Evolutionary conservation across 2,113 vertebrate species (phyloP), one percentile per base, ranked within the genome.

Genomic region (Prochilodus magdalenae): DNA sequence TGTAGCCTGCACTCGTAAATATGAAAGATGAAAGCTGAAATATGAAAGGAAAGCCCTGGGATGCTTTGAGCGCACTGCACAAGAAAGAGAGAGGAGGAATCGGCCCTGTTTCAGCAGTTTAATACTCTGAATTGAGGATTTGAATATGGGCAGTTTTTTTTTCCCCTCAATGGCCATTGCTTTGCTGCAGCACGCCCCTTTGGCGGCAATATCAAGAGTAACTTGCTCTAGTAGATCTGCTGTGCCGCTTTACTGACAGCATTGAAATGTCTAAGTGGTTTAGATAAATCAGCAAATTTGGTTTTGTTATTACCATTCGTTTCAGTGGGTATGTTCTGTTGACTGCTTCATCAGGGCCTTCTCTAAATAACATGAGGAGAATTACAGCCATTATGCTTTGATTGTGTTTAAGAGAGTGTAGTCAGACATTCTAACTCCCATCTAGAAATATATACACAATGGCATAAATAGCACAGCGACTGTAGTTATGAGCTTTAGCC

Each of bases 1-100:
- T 75, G 44, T 53, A 47, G 59, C 53, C 47, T 51, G 73, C 22
- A 36, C 27, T 82, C 72, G 72, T 63, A 36, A 55, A 77, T 60
- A 78, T 81, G 22, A 70, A 85, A 57, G 81, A 60, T 51, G 18
- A 73, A 24, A 80, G 27, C 47, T 73, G 63, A 70, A 53, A 72
- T 82, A 53, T 73, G 72, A 36, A 79, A 51, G 76, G n/a, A 15
- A 10, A 82, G 33, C 40, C 47, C 44, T 8, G 30, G 65, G 20
- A 30, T 29, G 18, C 55, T 74, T 74, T 84, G 82, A 66, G 74
- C 26, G 20, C 26, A 57, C 47, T 66, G 47, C 24, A 40, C 8
- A 59, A 49, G 53, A 49, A n/a, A 30, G 26, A 24, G 36, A 51
- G 49, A 69, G 49, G 51, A 77, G 30, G 26, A 81, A 57, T 77